Evolutionary conservation across 2,888 invertebrate species (phyloP).

Genomic region (Chamaedrilus cognettii): DNA sequence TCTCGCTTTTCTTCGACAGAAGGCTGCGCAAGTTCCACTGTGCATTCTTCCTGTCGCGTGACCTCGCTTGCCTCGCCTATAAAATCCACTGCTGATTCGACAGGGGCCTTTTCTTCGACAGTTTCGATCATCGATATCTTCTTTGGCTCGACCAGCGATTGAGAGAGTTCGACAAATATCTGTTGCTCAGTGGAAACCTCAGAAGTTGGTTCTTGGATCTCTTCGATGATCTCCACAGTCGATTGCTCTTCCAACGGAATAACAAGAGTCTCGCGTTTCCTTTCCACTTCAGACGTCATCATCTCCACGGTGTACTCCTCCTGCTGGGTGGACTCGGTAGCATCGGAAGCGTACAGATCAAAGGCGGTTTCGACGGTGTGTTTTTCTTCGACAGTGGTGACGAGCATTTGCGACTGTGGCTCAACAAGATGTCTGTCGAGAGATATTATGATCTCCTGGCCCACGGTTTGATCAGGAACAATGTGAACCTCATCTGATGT

Average conservation of each 20-base stretch:
- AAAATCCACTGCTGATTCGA: constrained; percentile 29
- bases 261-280: constrained; percentile 5
- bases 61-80: constrained; percentile 21
- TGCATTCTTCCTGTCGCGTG: constrained; percentile 30
- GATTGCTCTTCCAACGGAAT: background rate
- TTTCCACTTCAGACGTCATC: constrained; percentile 1
- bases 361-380: constrained; percentile 28
- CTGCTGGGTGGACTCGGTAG: constrained; percentile 25
- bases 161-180: constrained; percentile 16
- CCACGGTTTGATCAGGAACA: background rate
- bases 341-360: constrained; percentile 21
- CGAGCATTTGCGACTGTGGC: no score
- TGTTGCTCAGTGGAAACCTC: constrained; percentile 17
- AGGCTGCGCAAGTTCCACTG: constrained; percentile 24
- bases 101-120: constrained; percentile 21
- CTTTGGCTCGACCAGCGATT: constrained; percentile 1
- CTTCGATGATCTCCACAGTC: constrained; percentile 6
- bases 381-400: constrained; percentile 13
- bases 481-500: background rate
- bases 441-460: background rate
- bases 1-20: constrained; percentile 16
- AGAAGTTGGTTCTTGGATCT: background rate
- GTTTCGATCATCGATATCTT: constrained; percentile 12
- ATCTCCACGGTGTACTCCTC: constrained; percentile 32
- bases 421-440: no score